phyloP scores from a whole-genome alignment of 2,113 vertebrate genomes.

The Egretta garzetta region DNA sequence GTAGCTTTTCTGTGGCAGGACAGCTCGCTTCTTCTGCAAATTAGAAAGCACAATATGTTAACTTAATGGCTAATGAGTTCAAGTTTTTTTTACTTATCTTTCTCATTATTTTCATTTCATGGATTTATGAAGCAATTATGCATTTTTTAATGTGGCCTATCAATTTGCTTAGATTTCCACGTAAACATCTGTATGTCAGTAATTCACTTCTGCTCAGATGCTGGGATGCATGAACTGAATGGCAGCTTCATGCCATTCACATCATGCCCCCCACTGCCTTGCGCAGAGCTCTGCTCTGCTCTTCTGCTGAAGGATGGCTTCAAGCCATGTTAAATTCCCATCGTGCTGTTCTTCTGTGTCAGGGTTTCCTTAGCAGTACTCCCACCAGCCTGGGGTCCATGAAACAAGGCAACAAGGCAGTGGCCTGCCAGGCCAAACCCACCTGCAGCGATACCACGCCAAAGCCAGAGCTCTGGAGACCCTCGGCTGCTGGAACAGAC shows the following conservation, averaged over 20 bases:
- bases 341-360: not conserved
- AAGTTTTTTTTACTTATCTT: not conserved
- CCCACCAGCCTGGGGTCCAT: not conserved
- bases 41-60: not conserved
- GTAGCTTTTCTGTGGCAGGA: constrained; percentile 81
- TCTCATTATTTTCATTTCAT: not conserved
- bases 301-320: not conserved
- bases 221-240: not conserved
- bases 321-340: not conserved
- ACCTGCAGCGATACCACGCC: not conserved
- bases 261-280: not conserved
- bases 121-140: not conserved
- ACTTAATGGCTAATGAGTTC: not conserved
- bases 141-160: not conserved
- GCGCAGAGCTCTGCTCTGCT: not conserved
- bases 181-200: not conserved
- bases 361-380: not conserved
- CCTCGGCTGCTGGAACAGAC: not conserved
- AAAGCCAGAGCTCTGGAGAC: not conserved
- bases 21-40: constrained; percentile 78
- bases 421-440: not conserved
- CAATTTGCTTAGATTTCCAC: not conserved
- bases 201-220: not conserved
- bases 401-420: not conserved
- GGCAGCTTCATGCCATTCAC: not conserved